phyloP scores from a whole-genome alignment of 2,113 vertebrate genomes.

The Rattus norvegicus region GRCr8 NC_086035.1:63983001-63983500 shows the following conservation, averaged over 20 bases:
- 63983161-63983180: too few species aligned
- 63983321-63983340: neutral
- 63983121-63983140: too few species aligned
- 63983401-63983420: neutral
- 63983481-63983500: neutral
- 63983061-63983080: neutral
- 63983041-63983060: neutral
- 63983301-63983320: neutral
- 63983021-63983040: neutral
- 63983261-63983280: neutral
- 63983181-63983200: too few species aligned
- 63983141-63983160: too few species aligned
- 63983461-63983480: neutral
- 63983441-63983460: too few species aligned
- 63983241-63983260: neutral
- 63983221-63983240: too few species aligned
- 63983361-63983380: neutral
- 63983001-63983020: neutral
- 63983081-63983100: neutral
- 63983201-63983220: too few species aligned
- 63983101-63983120: neutral
- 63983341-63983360: neutral
- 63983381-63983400: neutral
- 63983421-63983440: neutral
- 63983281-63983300: neutral